Percentiles rank a stretch among this genome's conserved stretches.
Conservation (phyloP, 92 coral and sea anemone species). For the Nematostella vectensis region DNA sequence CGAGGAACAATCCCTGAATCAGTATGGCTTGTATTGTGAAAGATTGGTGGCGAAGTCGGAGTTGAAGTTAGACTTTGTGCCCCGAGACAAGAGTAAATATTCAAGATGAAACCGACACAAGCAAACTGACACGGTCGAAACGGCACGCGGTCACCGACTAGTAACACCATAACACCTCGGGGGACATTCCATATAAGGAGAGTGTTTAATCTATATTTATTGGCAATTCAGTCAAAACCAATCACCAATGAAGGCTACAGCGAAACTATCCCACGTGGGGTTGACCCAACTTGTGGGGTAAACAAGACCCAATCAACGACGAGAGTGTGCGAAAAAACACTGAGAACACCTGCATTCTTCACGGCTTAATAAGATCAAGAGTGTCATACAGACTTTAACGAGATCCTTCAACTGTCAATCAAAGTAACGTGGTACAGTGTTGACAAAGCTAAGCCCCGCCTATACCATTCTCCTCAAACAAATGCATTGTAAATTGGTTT, state of each 20-base stretch:
- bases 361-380: constrained; percentile 99
- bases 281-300: constrained; percentile 97
- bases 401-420: constrained; percentile 97
- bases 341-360: constrained; percentile 97
- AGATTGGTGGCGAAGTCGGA: constrained; percentile 7
- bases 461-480: constrained; percentile 87
- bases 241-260: constrained; percentile 99
- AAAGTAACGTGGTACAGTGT: constrained; percentile 99
- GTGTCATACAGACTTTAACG: constrained; percentile 99
- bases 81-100: constrained; percentile 81
- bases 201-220: constrained; percentile 99
- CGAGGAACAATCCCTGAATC: not conserved
- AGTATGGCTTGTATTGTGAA: not conserved
- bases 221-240: constrained; percentile 99
- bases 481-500: constrained; percentile 96
- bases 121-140: constrained; percentile 99
- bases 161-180: constrained; percentile 99
- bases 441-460: constrained; percentile 97
- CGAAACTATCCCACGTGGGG: constrained; percentile 99
- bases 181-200: constrained; percentile 98
- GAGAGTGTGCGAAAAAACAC: constrained; percentile 99
- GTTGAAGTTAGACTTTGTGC: constrained; percentile 33
- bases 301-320: constrained; percentile 96
- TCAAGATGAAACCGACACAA: constrained; percentile 96
- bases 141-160: constrained; percentile 98